Conservation (phyloP, 1,140 invertebrate species). For the Bombus affinis region DNA sequence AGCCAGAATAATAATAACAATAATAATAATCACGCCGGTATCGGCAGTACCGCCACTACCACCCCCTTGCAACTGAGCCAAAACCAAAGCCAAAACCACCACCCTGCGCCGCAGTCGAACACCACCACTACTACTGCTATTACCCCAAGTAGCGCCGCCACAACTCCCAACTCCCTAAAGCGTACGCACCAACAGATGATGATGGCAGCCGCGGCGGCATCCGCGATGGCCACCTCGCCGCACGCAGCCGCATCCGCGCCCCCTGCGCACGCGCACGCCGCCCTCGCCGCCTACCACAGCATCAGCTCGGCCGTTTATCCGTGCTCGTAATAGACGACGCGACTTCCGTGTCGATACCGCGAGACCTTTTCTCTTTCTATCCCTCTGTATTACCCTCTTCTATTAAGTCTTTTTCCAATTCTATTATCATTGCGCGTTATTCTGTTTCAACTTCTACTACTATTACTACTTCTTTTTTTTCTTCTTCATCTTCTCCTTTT, state of each 20-base stretch:
- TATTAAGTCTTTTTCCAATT: neutral
- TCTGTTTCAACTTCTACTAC: neutral
- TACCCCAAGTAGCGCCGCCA: conserved; percentile 83
- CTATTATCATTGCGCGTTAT: neutral
- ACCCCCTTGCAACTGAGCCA: conserved; percentile 85
- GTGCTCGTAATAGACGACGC: conserved; percentile 80
- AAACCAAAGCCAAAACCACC: conserved; percentile 83
- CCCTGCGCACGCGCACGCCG: conserved; percentile 80
- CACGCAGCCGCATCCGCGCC: conserved; percentile 81
- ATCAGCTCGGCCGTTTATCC: conserved; percentile 82
- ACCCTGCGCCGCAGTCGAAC: conserved; percentile 80
- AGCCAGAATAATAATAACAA: conserved; percentile 68
- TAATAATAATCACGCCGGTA: conserved; percentile 77
- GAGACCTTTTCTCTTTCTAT: conserved; percentile 54
- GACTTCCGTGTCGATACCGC: conserved; percentile 67
- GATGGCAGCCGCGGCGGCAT: conserved; percentile 82
- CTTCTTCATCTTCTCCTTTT: neutral
- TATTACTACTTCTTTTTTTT: neutral
- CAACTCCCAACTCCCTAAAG: conserved; percentile 84
- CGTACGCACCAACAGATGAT: conserved; percentile 83
- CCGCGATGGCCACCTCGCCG: conserved; percentile 82
- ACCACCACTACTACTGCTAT: conserved; percentile 77
- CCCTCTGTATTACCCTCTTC: neutral
- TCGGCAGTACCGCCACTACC: conserved; percentile 85
- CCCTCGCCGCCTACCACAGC: conserved; percentile 82